phyloP scores from a whole-genome alignment of 2,888 invertebrate species.

The Alentia gelatinosa region DNA sequence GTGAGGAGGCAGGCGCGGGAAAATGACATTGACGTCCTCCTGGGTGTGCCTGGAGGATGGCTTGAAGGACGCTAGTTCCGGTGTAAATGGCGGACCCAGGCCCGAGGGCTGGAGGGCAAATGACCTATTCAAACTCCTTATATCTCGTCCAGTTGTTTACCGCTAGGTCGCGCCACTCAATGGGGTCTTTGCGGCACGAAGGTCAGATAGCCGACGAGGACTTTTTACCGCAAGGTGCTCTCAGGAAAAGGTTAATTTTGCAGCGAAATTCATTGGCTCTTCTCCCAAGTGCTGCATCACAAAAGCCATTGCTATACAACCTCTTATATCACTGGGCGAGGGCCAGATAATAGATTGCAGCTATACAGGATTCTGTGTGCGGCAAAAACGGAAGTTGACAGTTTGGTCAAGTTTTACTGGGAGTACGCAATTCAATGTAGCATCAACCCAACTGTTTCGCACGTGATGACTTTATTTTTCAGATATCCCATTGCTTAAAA shows the following conservation, averaged over 20 bases:
- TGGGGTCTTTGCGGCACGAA: not conserved
- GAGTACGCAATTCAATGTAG: no score
- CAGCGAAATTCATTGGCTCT: not conserved
- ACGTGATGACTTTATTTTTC: no score
- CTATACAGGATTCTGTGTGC: no score
- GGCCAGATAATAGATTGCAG: no score
- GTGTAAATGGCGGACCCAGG: not conserved
- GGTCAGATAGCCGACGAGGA: not conserved
- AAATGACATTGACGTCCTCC: not conserved
- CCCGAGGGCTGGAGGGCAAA: not conserved
- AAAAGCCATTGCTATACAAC: no score
- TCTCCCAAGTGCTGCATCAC: not conserved
- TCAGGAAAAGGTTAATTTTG: not conserved
- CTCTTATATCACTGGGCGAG: no score
- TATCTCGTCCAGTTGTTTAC: constrained; percentile 2
- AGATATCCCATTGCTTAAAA: no score
- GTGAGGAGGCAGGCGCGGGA: not conserved
- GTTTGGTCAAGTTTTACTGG: no score
- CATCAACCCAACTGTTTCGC: no score
- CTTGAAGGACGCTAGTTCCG: not conserved
- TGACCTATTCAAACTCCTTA: not conserved
- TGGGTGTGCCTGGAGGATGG: not conserved
- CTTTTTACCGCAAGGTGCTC: not conserved
- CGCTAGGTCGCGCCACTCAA: not conserved
- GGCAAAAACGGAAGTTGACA: no score